A percentile compares a stretch with the other conserved stretches of the same genome.
Conservation (phyloP, 2,888 invertebrate species). For the Drosophila sordidula region DNA sequence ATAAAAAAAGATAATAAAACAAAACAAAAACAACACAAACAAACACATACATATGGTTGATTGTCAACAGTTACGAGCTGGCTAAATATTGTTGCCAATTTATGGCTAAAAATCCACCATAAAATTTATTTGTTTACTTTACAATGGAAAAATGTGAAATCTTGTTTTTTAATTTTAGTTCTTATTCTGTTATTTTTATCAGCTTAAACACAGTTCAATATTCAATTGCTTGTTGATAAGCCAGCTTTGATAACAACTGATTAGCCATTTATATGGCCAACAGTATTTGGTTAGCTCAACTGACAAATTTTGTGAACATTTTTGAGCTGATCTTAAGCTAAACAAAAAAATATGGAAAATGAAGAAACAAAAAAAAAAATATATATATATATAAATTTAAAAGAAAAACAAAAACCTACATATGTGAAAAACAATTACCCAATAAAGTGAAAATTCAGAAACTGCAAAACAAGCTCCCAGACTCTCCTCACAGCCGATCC, state of each 20-base stretch:
- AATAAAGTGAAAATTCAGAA: constrained; percentile 61
- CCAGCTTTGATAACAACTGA: constrained; percentile 24
- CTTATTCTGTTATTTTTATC: constrained; percentile 4
- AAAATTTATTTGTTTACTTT: background rate
- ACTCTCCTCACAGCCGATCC: constrained; percentile 50
- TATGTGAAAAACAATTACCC: constrained; percentile 69
- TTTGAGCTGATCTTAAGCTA: constrained; percentile 58
- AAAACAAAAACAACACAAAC: constrained; percentile 7
- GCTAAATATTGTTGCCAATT: constrained; percentile 48
- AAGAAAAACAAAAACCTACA: constrained; percentile 36
- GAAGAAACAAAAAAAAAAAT: constrained; percentile 4
- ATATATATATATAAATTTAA: background rate
- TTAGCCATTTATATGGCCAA: constrained; percentile 32
- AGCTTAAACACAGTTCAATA: constrained; percentile 14
- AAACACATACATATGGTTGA: constrained; percentile 41
- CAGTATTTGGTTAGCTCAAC: constrained; percentile 48
- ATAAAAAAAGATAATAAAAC: constrained; percentile 22
- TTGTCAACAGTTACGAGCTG: constrained; percentile 51
- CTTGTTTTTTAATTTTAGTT: background rate
- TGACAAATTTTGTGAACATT: constrained; percentile 63
- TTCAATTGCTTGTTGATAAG: constrained; percentile 29
- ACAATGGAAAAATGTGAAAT: constrained; percentile 5
- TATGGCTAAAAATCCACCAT: constrained; percentile 7
- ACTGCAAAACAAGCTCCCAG: background rate
- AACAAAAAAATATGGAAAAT: constrained; percentile 18